Conservation (phyloP, 2,113 vertebrate species). For the Suricata suricatta region DNA sequence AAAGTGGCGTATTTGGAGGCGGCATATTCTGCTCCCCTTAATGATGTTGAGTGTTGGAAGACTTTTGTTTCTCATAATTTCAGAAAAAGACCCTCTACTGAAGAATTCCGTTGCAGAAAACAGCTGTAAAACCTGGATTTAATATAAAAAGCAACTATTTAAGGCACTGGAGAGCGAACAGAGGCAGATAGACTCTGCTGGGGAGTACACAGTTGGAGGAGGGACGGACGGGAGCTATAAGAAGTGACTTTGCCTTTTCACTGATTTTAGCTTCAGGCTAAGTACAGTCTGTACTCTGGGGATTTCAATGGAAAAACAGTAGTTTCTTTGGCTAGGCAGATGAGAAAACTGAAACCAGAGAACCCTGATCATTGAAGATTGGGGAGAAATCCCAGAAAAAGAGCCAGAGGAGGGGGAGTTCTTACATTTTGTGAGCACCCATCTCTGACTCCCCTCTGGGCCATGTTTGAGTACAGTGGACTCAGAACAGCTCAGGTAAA, state of each 20-base stretch:
- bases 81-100: background rate
- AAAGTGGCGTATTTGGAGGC: background rate
- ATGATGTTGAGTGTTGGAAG: background rate
- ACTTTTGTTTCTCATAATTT: background rate
- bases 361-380: background rate
- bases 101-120: slow-evolving; percentile 35
- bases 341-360: background rate
- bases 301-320: background rate
- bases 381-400: background rate
- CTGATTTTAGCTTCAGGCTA: background rate
- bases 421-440: background rate
- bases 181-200: background rate
- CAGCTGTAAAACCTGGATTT: background rate
- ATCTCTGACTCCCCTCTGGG: background rate
- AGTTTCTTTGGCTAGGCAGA: background rate
- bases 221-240: background rate
- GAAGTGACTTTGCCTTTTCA: background rate
- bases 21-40: background rate
- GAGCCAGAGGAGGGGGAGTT: background rate
- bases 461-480: too few relatives aligned
- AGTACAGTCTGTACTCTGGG: background rate
- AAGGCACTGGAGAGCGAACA: background rate
- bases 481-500: background rate
- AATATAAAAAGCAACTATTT: background rate
- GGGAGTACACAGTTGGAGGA: background rate